Conservation (phyloP, 2,797 vertebrate species). For the Austrolebias charrua region DNA sequence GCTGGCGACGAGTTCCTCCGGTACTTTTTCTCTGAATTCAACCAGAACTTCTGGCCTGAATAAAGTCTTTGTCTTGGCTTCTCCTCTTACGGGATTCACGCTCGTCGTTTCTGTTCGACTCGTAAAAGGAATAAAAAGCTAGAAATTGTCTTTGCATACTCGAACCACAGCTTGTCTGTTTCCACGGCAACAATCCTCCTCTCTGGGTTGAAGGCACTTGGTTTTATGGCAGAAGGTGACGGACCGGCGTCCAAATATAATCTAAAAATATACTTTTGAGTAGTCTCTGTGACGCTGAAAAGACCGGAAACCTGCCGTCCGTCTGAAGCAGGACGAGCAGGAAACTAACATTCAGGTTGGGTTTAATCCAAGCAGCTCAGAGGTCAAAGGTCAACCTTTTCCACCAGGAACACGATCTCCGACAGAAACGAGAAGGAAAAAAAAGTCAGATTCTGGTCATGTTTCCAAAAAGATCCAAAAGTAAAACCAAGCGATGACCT, state of each 20-base stretch:
- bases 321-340: not conserved
- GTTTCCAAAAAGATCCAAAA: too few species aligned
- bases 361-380: too few species aligned
- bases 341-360: too few species aligned
- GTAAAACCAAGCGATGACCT: too few species aligned
- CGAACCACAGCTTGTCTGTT: not conserved
- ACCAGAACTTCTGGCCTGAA: slow-evolving; percentile 10
- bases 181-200: not conserved
- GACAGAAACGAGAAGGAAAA: too few species aligned
- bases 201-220: slow-evolving; percentile 70
- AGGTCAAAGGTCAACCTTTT: too few species aligned
- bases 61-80: slow-evolving; percentile 1
- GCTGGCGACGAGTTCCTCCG: not conserved
- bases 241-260: slow-evolving; percentile 26
- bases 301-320: too few species aligned
- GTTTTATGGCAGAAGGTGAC: slow-evolving; percentile 54
- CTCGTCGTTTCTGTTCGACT: not conserved
- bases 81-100: not conserved
- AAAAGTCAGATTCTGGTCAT: too few species aligned
- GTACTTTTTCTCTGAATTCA: slow-evolving; percentile 10
- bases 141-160: slow-evolving; percentile 46
- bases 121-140: not conserved
- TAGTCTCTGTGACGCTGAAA: slow-evolving; percentile 8
- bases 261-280: slow-evolving; percentile 15
- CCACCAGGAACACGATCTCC: too few species aligned